These are phyloP conservation scores for Cryptocheilus praepositus DNA, from an alignment of 2,888 invertebrate species.

Conservation along the genomic window DNA sequence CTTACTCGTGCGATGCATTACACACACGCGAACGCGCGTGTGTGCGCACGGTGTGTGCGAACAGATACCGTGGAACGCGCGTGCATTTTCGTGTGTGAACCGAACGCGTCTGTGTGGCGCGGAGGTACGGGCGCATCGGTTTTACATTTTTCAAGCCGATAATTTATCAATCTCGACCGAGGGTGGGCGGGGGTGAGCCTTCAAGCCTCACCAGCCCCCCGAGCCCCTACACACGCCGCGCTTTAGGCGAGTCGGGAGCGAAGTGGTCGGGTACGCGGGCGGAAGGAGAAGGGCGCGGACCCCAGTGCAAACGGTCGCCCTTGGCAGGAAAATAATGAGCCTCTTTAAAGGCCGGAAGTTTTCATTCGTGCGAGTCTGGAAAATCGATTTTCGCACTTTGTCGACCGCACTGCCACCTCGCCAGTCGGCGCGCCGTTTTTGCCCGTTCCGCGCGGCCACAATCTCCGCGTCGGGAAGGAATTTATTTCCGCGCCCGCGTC, in stretches of 20 bases:
- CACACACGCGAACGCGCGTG: slow-evolving; percentile 1
- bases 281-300: slow-evolving; percentile 27
- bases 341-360: slow-evolving; percentile 68
- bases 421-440: slow-evolving; percentile 19
- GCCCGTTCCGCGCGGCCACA: background rate
- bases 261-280: slow-evolving; percentile 13
- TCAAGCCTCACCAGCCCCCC: background rate
- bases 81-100: background rate
- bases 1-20: slow-evolving; percentile 36
- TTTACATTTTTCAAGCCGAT: slow-evolving; percentile 71
- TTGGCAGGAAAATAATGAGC: slow-evolving; percentile 69
- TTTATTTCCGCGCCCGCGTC: background rate
- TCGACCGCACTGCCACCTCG: slow-evolving; percentile 35
- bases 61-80: background rate
- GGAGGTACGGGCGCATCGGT: slow-evolving; percentile 55
- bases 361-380: slow-evolving; percentile 50
- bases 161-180: slow-evolving; percentile 70
- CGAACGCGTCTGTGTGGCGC: background rate
- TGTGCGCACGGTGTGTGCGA: background rate
- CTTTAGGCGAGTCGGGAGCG: background rate
- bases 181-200: slow-evolving; percentile 16
- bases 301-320: slow-evolving; percentile 20
- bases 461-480: background rate
- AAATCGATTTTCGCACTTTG: slow-evolving; percentile 66
- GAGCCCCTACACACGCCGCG: no score